Percentiles rank a stretch among this genome's conserved stretches.
These are phyloP conservation scores for Halictus quadricinctus DNA, from an alignment of 2,888 invertebrate genomes.

Conservation along the genomic window DNA sequence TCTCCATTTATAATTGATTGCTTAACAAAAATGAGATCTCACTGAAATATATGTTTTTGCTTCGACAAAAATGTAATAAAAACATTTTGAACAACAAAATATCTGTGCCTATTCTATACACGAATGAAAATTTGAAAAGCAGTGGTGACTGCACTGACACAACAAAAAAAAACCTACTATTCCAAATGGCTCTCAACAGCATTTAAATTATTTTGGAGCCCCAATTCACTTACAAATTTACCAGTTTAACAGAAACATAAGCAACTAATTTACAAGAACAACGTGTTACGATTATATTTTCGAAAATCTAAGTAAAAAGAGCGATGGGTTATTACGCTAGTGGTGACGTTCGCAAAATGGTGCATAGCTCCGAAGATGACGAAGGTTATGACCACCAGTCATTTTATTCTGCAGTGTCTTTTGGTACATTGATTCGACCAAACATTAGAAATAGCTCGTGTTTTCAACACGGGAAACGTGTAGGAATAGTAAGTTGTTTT, in stretches of 20 bases:
- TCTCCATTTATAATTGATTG: conserved; percentile 20
- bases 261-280: conserved; percentile 3
- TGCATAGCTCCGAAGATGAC: conserved; percentile 73
- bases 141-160: conserved; percentile 9
- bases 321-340: conserved; percentile 71
- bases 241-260: conserved; percentile 7
- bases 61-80: conserved; percentile 35
- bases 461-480: conserved; percentile 53
- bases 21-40: conserved; percentile 15
- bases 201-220: conserved; percentile 16
- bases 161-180: conserved; percentile 38
- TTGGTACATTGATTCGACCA: conserved; percentile 56
- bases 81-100: conserved; percentile 22
- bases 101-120: background rate
- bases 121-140: background rate
- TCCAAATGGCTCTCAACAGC: conserved; percentile 26
- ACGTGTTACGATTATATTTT: background rate
- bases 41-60: conserved; percentile 9
- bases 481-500: conserved; percentile 70
- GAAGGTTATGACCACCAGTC: conserved; percentile 69
- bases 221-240: conserved; percentile 31
- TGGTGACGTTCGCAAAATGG: conserved; percentile 68
- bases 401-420: conserved; percentile 45
- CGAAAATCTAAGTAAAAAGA: conserved; percentile 14
- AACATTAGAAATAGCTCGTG: conserved; percentile 58